Percentiles rank a stretch among this genome's conserved stretches.
Evolutionary conservation across 2,797 vertebrate genomes (phyloP).

Genomic region (Coluber constrictor): DNA sequence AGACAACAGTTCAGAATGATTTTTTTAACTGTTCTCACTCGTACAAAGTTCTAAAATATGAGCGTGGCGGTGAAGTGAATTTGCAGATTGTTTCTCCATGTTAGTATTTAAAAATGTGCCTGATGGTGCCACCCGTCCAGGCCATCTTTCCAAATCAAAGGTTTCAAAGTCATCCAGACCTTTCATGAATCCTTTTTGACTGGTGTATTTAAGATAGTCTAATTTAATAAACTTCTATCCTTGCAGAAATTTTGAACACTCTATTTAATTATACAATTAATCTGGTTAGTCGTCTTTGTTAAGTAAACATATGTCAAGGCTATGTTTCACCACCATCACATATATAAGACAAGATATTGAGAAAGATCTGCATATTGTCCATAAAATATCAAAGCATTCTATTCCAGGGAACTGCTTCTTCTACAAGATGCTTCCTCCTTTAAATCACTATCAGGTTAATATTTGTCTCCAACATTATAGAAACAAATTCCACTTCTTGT

Average conservation of each 20-base stretch:
- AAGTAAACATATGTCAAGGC: not conserved
- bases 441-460: not conserved
- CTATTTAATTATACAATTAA: not conserved
- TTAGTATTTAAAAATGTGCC: not conserved
- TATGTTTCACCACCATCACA: not conserved
- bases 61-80: not conserved
- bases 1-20: not conserved
- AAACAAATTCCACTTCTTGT: not conserved
- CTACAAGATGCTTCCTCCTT: not conserved
- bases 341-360: not conserved
- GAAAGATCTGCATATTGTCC: not conserved
- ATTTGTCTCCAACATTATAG: not conserved
- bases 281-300: not conserved
- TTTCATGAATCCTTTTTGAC: not conserved
- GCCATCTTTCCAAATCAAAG: not conserved
- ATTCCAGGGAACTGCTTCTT: not conserved
- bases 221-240: not conserved
- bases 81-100: not conserved
- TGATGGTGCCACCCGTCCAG: not conserved
- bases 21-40: not conserved
- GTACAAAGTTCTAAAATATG: not conserved
- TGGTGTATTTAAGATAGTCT: not conserved
- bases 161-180: not conserved
- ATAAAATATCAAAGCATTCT: not conserved
- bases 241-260: not conserved